Conservation (phyloP, 1,140 invertebrate species). For the Phymorhynchus buccinoides region DNA sequence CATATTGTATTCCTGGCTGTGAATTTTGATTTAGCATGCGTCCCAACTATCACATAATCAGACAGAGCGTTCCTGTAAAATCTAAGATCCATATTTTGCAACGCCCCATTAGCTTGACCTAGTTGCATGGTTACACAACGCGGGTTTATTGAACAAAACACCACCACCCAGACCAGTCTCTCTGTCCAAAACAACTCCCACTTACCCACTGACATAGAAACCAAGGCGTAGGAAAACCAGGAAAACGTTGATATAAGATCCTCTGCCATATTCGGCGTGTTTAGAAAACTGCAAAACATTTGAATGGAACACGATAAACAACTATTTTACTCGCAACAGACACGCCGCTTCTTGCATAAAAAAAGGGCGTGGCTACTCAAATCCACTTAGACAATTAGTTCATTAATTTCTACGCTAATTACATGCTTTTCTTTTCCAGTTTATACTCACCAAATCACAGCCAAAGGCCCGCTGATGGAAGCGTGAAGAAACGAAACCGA, state of each 20-base stretch:
- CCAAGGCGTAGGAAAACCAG: constrained; percentile 48
- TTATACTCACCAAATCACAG: constrained; percentile 64
- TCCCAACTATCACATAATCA: no score
- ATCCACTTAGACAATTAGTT: not conserved
- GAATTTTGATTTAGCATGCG: no score
- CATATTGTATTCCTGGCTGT: no score
- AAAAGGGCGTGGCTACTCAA: not conserved
- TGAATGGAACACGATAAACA: constrained; percentile 8
- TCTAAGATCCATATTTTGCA: not conserved
- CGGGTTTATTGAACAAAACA: not conserved
- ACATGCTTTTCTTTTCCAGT: no score
- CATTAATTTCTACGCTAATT: not conserved
- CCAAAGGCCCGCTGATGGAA: constrained; percentile 69
- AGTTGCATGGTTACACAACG: not conserved
- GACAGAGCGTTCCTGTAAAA: no score
- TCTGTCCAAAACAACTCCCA: not conserved
- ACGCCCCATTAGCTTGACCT: not conserved
- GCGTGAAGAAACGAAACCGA: constrained; percentile 73
- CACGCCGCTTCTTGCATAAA: not conserved
- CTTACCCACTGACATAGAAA: constrained; percentile 61
- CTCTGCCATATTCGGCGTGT: constrained; percentile 59
- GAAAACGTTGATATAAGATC: constrained; percentile 59
- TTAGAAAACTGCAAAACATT: constrained; percentile 55
- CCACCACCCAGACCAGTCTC: not conserved
- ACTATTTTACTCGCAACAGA: not conserved